Evolutionary conservation across 2,888 invertebrate species (phyloP).

Genomic region (Himalopsyche anomala): DNA sequence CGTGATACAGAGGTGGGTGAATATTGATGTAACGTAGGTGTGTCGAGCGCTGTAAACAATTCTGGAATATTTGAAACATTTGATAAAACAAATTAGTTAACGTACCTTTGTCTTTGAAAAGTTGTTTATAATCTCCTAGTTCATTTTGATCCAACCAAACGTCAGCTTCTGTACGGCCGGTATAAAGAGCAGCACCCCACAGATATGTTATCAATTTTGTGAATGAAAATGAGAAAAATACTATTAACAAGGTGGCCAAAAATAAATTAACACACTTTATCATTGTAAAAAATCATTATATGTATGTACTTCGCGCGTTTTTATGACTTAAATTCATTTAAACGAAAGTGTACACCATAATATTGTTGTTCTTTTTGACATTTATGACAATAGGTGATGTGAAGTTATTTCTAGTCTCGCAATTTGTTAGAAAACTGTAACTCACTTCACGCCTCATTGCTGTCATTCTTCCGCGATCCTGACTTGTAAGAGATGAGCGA

Average conservation of each 20-base stretch:
- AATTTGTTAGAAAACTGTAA: not conserved
- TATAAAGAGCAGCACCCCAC: conserved; percentile 69
- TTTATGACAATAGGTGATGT: conserved; percentile 1
- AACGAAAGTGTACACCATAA: conserved; percentile 32
- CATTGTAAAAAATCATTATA: conserved; percentile 60
- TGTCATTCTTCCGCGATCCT: not conserved
- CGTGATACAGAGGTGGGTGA: not conserved
- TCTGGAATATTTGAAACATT: not conserved
- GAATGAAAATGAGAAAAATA: conserved; percentile 62
- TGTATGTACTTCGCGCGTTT: conserved; percentile 42
- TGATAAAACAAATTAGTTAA: conserved; percentile 64
- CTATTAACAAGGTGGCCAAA: conserved; percentile 52
- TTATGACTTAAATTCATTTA: conserved; percentile 43
- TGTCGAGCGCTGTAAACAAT: not conserved
- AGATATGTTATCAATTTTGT: conserved; percentile 59
- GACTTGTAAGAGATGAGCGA: not conserved
- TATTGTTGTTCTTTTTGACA: conserved; percentile 53
- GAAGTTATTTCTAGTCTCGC: not conserved
- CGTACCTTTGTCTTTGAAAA: conserved; percentile 86
- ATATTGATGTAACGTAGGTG: not conserved
- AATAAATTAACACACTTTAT: conserved; percentile 60
- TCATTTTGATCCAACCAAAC: conserved; percentile 87
- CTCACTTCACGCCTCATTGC: conserved; percentile 9
- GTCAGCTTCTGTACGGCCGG: conserved; percentile 81
- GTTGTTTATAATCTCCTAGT: conserved; percentile 81